Evolutionary conservation across 1,140 invertebrate genomes (phyloP).

Genomic region (Armadillidium nasatum): DNA sequence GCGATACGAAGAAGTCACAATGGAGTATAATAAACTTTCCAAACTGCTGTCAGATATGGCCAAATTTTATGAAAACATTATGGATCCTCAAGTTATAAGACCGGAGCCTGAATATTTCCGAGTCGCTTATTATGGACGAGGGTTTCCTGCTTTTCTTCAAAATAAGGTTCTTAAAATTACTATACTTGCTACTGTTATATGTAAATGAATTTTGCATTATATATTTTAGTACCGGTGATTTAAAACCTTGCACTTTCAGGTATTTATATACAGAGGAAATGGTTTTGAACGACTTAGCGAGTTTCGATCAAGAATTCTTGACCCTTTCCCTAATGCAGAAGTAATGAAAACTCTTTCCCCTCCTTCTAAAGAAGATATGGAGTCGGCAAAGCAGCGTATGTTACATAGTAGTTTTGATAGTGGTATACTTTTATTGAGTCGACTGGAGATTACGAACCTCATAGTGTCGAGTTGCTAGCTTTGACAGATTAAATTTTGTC

Average conservation of each 20-base stretch:
- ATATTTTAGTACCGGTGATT: neutral
- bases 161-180: conserved; percentile 59
- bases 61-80: conserved; percentile 76
- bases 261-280: conserved; percentile 88
- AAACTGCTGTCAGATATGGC: conserved; percentile 73
- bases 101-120: conserved; percentile 87
- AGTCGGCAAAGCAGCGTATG: conserved; percentile 73
- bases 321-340: conserved; percentile 83
- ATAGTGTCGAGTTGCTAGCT: neutral
- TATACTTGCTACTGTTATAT: neutral
- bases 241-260: conserved; percentile 49
- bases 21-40: conserved; percentile 76
- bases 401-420: neutral
- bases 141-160: conserved; percentile 82
- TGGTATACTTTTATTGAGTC: no score
- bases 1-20: conserved; percentile 80
- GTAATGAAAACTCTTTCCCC: conserved; percentile 74
- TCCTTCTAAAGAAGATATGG: conserved; percentile 71
- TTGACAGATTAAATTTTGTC: neutral
- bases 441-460: no score
- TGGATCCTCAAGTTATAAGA: conserved; percentile 62
- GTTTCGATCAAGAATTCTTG: conserved; percentile 76
- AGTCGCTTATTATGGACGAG: conserved; percentile 83
- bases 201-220: no score
- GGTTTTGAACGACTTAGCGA: conserved; percentile 84